These are phyloP conservation scores for Podocnemis expansa DNA, from an alignment of 2,113 vertebrate species.

Conservation along the genomic window DNA sequence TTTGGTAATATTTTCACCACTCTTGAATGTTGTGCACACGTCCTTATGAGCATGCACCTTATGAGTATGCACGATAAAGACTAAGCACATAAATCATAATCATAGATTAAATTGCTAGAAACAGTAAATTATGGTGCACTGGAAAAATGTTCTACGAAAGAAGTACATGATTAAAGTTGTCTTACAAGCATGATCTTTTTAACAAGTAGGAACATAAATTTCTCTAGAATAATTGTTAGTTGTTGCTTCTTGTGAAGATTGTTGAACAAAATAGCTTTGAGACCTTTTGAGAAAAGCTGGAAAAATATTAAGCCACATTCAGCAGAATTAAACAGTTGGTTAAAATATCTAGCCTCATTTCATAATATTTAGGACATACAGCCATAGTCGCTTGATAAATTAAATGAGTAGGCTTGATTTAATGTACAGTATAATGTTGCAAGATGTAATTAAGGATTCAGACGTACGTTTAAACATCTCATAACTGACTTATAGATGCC, in stretches of 20 bases:
- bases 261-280: constrained; percentile 2
- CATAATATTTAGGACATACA: background rate
- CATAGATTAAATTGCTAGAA: background rate
- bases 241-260: constrained; percentile 32
- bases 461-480: constrained; percentile 10
- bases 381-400: background rate
- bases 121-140: background rate
- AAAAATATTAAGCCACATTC: background rate
- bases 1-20: background rate
- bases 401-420: constrained; percentile 13
- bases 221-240: constrained; percentile 32
- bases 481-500: background rate
- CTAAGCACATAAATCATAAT: background rate
- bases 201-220: background rate
- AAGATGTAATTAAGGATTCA: background rate
- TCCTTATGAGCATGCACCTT: background rate
- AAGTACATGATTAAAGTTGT: constrained; percentile 28
- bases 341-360: constrained; percentile 48
- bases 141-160: constrained; percentile 19
- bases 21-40: background rate
- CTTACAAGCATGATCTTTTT: constrained; percentile 10
- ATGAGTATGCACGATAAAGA: background rate
- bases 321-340: constrained; percentile 29
- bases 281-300: constrained; percentile 41
- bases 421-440: background rate